phyloP scores from a whole-genome alignment of 2,797 vertebrate genomes.

The Acrossocheilus wenchowensis region DNA sequence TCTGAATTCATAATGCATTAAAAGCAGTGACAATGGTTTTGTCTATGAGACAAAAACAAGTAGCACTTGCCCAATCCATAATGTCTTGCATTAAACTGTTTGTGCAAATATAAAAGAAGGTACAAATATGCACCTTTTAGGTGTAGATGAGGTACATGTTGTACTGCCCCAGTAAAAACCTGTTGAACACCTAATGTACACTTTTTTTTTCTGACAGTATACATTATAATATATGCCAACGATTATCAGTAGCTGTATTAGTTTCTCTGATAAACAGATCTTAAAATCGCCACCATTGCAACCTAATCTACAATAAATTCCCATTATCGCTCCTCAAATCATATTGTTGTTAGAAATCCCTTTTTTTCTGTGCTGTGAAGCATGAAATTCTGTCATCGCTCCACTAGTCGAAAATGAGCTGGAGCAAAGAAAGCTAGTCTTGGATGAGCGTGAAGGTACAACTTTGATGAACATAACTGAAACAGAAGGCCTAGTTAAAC shows the following conservation, averaged over 20 bases:
- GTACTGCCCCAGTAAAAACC: background rate
- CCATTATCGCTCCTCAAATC: background rate
- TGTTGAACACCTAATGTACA: background rate
- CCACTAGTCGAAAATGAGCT: background rate
- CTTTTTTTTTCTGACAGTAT: background rate
- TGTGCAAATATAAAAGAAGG: background rate
- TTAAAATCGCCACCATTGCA: background rate
- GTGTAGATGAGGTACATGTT: background rate
- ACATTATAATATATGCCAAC: background rate
- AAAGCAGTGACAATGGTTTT: background rate
- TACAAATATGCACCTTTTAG: background rate
- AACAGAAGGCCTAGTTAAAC: constrained; percentile 6
- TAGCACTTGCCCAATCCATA: background rate
- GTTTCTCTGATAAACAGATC: background rate
- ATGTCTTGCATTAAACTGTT: background rate
- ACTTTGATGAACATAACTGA: constrained; percentile 19
- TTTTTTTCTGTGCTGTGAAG: background rate
- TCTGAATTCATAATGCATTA: constrained; percentile 28
- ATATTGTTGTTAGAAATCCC: background rate
- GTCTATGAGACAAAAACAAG: background rate
- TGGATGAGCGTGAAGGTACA: background rate
- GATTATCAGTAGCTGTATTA: background rate
- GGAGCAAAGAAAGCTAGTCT: background rate
- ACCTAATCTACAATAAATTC: background rate
- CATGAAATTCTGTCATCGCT: background rate